Evolutionary conservation across 2,797 vertebrate species (phyloP).

Genomic region (Clarias platycephalus): DNA sequence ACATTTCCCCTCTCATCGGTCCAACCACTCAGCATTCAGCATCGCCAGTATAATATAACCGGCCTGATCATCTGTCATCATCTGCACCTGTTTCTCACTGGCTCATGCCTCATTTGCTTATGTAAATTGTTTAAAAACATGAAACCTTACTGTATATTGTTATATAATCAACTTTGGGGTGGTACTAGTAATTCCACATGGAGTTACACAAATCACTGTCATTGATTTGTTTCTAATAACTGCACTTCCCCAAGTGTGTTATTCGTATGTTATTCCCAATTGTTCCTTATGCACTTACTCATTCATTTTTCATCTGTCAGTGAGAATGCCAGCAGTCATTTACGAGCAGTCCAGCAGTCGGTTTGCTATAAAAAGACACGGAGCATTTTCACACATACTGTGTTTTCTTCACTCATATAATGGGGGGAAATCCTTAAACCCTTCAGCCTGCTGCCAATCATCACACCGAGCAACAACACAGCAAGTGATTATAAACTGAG

Average conservation of each 20-base stretch:
- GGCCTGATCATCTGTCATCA: too few species aligned
- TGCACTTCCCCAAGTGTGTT: background rate
- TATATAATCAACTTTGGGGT: background rate
- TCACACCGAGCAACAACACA: conserved; percentile 17
- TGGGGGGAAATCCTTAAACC: background rate
- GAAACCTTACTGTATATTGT: background rate
- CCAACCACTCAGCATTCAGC: too few species aligned
- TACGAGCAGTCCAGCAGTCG: background rate
- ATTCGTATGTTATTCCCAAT: background rate
- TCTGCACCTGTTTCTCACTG: too few species aligned
- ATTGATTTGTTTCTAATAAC: background rate
- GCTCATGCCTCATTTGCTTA: too few species aligned
- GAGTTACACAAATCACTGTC: background rate
- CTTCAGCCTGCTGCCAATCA: conserved; percentile 15
- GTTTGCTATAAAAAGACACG: background rate
- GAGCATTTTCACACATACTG: background rate
- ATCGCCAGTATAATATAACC: too few species aligned
- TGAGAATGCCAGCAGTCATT: background rate
- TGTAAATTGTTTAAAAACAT: too few species aligned
- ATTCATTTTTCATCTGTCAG: background rate
- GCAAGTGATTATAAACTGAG: conserved; percentile 8
- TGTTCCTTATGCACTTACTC: background rate
- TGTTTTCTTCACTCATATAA: background rate
- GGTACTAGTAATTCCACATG: background rate
- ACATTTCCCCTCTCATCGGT: too few species aligned